These are phyloP conservation scores for Taeniopygia guttata DNA, from an alignment of 2,797 vertebrate genomes.

Conservation along the genomic window DNA sequence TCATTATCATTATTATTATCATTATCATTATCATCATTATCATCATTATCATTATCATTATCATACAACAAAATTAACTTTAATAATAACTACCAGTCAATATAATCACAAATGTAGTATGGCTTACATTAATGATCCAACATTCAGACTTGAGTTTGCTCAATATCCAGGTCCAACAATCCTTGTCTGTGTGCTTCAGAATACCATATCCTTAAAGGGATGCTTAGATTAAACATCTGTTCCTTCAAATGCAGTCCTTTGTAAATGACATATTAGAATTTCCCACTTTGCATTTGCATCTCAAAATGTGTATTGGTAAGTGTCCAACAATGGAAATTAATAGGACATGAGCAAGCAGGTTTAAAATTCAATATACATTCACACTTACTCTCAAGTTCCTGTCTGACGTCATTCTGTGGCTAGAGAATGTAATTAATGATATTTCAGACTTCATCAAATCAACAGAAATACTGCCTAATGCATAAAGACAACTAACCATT, in stretches of 20 bases:
- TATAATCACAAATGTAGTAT: background rate
- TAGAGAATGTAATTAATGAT: background rate
- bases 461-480: background rate
- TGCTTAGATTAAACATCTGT: background rate
- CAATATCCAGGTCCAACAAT: no score
- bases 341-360: background rate
- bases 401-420: background rate
- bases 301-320: background rate
- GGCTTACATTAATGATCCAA: background rate
- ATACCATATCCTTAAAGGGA: background rate
- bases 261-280: background rate
- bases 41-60: no score
- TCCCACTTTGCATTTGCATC: background rate
- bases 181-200: background rate
- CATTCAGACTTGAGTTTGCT: background rate
- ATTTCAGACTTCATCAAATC: background rate
- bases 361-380: background rate
- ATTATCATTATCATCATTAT: no score
- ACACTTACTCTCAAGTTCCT: background rate
- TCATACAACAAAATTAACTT: constrained; percentile 34
- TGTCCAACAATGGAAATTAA: background rate
- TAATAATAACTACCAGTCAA: constrained; percentile 11
- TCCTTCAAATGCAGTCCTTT: background rate
- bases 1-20: no score
- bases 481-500: background rate